Evolutionary conservation across 2,888 invertebrate species (phyloP).

Genomic region (Cerastoderma edule): DNA sequence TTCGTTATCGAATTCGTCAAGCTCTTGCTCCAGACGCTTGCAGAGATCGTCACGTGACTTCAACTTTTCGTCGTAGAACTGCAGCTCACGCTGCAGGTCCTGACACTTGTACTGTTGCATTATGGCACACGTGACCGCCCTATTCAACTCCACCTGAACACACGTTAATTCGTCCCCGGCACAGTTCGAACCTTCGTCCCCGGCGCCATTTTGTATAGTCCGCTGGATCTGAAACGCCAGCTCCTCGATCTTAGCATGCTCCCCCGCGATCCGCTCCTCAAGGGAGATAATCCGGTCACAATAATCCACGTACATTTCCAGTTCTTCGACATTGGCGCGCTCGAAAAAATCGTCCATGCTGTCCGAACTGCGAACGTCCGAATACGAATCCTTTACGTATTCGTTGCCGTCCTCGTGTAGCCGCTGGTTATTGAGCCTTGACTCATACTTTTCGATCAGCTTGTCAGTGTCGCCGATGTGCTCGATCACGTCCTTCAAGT

Average conservation of each 20-base stretch:
- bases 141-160: conserved; percentile 70
- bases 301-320: conserved; percentile 88
- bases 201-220: conserved; percentile 47
- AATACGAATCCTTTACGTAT: conserved; percentile 75
- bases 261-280: conserved; percentile 89
- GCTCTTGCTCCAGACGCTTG: conserved; percentile 60
- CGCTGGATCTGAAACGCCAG: conserved; percentile 86
- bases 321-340: conserved; percentile 86
- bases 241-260: conserved; percentile 89
- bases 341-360: conserved; percentile 85
- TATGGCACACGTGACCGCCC: conserved; percentile 72
- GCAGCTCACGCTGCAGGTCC: conserved; percentile 69
- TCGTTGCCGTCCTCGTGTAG: conserved; percentile 71
- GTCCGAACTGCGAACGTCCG: conserved; percentile 69
- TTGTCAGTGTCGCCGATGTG: conserved; percentile 89
- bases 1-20: conserved; percentile 52
- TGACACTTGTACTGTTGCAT: conserved; percentile 74
- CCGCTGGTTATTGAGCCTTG: conserved; percentile 62
- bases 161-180: conserved; percentile 54
- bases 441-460: conserved; percentile 88
- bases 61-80: conserved; percentile 65
- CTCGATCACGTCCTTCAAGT: conserved; percentile 85
- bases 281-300: conserved; percentile 90
- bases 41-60: conserved; percentile 53
- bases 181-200: conserved; percentile 17